Base-by-base conservation (phyloP, 2,113 vertebrate species). In the Calyptomena viridis region DNA sequence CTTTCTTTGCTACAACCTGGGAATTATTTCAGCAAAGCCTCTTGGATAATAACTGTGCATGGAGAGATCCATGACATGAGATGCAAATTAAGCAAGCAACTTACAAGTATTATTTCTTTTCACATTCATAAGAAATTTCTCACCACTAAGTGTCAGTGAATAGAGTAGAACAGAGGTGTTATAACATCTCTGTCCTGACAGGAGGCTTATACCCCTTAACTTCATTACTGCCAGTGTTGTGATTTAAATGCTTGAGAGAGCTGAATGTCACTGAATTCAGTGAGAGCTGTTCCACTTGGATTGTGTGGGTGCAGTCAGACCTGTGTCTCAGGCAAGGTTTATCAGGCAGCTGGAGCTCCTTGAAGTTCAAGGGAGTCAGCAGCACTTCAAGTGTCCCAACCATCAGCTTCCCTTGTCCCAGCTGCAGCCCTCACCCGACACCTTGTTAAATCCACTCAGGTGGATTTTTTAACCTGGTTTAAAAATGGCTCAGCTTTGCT, bases 11-110 rank as follows among this genome's bases (percentile, higher is more conserved):
- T 66, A 68, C 37, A 89, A 64, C 31, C 22, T 74, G 66, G 25
- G 23, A 78, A 60, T 75, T 67, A 63, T 21, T 82, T 93, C 90
- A 90, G 68, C 81, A 74, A 90, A 88, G 23, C 19, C 44, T 88
- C 67, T 64, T 64, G 52, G 71, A 13, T 79, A 68, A 52, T 69
- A 73, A 52, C 24, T 73, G 12, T n/a, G 21, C 23, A 21, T 5
- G 24, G 55, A 50, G 39, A 63, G 46, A 44, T 49, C 24, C 9
- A 10, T 63, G 69, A 21, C 1, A 5, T 40, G 50, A 84, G 75
- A 47, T 84, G 90, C 40, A 93, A 93, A 87, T 87, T 40, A 89
- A 94, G 40, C 39, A 37, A 66, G 47, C 37, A 73, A 12, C 44
- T 83, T 33, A 58, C 31, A 92, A 66, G 37, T 60, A 8, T 15